Conservation (phyloP, 23 tunicate genomes). For the Styela plicata region DNA sequence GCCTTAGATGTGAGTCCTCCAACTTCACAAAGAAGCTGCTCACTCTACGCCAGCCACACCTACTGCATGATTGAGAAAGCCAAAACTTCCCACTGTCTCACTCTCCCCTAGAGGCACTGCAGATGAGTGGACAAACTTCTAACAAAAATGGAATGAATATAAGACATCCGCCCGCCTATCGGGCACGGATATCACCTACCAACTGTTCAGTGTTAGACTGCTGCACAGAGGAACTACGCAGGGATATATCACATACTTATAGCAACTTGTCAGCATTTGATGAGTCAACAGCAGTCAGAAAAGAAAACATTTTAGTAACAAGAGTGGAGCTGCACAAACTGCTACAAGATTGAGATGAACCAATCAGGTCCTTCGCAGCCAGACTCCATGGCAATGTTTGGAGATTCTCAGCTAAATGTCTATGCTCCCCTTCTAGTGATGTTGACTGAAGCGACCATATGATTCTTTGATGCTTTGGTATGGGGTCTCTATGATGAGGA, state of each 20-base stretch:
- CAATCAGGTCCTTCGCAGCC: not conserved
- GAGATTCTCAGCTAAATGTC: too few species aligned
- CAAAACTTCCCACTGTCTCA: not conserved
- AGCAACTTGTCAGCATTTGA: not conserved
- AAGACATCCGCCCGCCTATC: not conserved
- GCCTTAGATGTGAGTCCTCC: not conserved
- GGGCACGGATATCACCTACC: not conserved
- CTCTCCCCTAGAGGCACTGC: constrained; percentile 1
- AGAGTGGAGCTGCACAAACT: not conserved
- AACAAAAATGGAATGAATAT: not conserved
- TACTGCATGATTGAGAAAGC: not conserved
- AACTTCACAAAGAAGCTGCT: not conserved
- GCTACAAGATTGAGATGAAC: not conserved
- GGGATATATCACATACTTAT: not conserved
- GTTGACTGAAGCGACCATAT: too few species aligned
- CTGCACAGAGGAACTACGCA: not conserved
- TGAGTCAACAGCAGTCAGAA: not conserved
- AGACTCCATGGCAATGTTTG: not conserved
- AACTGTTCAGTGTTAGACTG: not conserved
- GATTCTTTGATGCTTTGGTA: too few species aligned
- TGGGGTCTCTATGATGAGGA: too few species aligned
- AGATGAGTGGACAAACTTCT: not conserved
- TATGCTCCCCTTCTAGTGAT: too few species aligned
- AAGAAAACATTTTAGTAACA: not conserved
- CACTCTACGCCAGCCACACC: not conserved